phyloP scores from a whole-genome alignment of 2,888 invertebrate species.

The Nomada goodeniana region DNA sequence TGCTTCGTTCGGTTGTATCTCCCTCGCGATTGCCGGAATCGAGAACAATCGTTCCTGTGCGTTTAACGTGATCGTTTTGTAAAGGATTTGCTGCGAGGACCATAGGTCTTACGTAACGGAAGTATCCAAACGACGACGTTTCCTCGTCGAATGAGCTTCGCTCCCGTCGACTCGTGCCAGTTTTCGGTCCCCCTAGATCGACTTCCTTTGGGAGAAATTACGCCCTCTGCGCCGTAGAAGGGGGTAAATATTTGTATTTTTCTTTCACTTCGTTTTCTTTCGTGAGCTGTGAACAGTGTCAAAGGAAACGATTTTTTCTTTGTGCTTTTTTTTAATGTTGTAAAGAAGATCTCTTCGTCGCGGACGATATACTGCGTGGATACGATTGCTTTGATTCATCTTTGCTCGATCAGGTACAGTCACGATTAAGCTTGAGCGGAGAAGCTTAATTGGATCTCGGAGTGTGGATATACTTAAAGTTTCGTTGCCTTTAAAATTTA shows the following conservation, averaged over 20 bases:
- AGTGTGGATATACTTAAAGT: not conserved
- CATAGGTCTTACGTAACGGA: constrained; percentile 31
- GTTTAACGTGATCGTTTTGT: constrained; percentile 53
- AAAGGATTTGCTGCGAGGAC: constrained; percentile 29
- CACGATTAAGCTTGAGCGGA: not conserved
- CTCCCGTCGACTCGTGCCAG: constrained; percentile 9
- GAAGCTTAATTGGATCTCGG: not conserved
- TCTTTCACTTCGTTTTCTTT: not conserved
- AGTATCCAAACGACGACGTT: constrained; percentile 34
- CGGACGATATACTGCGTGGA: not conserved
- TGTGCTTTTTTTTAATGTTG: too few relatives aligned
- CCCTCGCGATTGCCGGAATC: not conserved
- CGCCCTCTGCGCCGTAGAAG: not conserved
- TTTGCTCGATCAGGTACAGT: not conserved
- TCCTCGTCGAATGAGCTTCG: constrained; percentile 5
- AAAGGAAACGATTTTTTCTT: not conserved
- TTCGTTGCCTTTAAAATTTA: not conserved
- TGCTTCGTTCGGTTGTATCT: too few relatives aligned
- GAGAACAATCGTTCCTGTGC: constrained; percentile 59
- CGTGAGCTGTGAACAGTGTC: not conserved
- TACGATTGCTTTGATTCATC: not conserved
- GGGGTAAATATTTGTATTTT: not conserved
- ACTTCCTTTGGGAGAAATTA: not conserved
- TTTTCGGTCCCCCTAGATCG: not conserved
- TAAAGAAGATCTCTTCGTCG: too few relatives aligned